A percentile compares a stretch with the other conserved stretches of the same genome.
Evolutionary conservation across 2,797 vertebrate species (phyloP).

Genomic region (Sternotherus odoratus): DNA sequence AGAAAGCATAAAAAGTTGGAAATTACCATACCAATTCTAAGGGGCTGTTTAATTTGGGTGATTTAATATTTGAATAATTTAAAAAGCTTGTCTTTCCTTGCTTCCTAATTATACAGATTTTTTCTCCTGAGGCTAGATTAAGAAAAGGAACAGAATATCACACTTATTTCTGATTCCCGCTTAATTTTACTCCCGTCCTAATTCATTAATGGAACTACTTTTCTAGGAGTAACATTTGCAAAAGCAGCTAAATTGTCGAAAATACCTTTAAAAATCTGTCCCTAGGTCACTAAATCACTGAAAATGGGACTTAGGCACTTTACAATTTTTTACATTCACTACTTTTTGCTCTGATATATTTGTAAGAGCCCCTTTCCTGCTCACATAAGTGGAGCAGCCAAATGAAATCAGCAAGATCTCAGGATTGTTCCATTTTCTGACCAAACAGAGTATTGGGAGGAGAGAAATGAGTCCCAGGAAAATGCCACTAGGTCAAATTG

Average conservation of each 20-base stretch:
- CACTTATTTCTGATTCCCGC: neutral
- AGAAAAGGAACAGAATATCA: neutral
- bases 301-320: neutral
- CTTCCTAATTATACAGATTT: neutral
- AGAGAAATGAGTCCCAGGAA: neutral
- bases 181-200: neutral
- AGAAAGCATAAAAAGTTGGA: too few relatives aligned
- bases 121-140: neutral
- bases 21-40: too few relatives aligned
- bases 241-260: neutral
- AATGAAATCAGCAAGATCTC: too few relatives aligned
- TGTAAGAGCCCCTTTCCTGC: neutral
- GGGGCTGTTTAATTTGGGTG: too few relatives aligned
- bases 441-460: neutral
- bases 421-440: neutral
- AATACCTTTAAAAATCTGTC: neutral
- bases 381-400: accelerated
- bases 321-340: neutral
- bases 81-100: too few relatives aligned
- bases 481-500: neutral
- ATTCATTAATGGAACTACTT: neutral
- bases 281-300: neutral
- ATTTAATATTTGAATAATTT: too few relatives aligned
- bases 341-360: neutral
- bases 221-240: neutral